phyloP scores from a whole-genome alignment of 1,140 invertebrate genomes.

The Idris sp. region DNA sequence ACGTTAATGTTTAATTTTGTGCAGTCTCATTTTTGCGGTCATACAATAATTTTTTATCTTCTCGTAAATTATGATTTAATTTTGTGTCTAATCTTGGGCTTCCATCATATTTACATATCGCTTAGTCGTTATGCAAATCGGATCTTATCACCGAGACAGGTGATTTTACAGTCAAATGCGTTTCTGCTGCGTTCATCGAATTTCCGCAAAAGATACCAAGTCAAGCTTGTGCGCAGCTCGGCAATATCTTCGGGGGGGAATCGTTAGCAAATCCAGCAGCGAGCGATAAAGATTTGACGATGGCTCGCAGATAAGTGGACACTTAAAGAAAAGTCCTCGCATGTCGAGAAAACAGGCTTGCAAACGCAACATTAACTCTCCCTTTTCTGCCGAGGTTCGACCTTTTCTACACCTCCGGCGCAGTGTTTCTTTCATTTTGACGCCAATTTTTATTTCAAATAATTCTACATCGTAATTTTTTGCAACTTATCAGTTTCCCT shows the following conservation, averaged over 20 bases:
- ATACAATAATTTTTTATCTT: conserved; percentile 4
- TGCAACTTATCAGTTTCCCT: too few relatives aligned
- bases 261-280: conserved; percentile 24
- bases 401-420: conserved; percentile 18
- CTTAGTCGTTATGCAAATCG: conserved; percentile 46
- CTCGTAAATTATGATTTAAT: conserved; percentile 42
- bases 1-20: background rate
- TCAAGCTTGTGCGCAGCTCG: conserved; percentile 1
- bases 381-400: conserved; percentile 9
- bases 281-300: conserved; percentile 36
- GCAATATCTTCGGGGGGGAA: conserved; percentile 13
- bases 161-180: conserved; percentile 60
- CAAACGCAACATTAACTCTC: conserved; percentile 7
- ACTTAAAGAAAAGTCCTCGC: conserved; percentile 16
- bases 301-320: conserved; percentile 11
- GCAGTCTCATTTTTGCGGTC: background rate
- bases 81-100: conserved; percentile 17
- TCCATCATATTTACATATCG: conserved; percentile 50
- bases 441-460: too few relatives aligned
- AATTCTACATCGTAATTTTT: too few relatives aligned
- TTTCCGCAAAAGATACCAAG: conserved; percentile 60
- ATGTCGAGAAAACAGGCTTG: background rate
- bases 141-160: conserved; percentile 40
- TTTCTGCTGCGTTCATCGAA: conserved; percentile 41
- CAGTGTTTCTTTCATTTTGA: too few relatives aligned